Percentiles rank a stretch among this genome's conserved stretches.
phyloP scores from a whole-genome alignment of 2,888 invertebrate genomes.

The Ethmia dodecea region DNA sequence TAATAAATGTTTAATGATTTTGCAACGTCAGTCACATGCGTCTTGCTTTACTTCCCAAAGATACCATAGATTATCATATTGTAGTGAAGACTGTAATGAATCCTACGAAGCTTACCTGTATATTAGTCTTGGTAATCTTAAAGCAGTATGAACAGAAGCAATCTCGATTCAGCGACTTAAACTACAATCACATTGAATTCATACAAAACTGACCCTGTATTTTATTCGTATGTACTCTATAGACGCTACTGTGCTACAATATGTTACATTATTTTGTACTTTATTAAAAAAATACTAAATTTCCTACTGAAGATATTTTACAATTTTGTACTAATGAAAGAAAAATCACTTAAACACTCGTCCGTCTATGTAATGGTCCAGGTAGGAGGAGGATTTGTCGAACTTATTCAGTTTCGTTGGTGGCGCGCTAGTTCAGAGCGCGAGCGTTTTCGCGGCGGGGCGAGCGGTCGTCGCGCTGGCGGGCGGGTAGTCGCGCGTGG shows the following conservation, averaged over 20 bases:
- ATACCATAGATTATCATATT: background rate
- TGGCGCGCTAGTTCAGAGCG: conserved; percentile 51
- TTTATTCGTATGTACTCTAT: conserved; percentile 69
- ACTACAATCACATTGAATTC: conserved; percentile 77
- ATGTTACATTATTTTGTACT: conserved; percentile 73
- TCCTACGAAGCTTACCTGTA: conserved; percentile 48
- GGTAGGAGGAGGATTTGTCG: conserved; percentile 75
- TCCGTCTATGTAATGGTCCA: conserved; percentile 75
- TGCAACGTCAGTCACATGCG: no score
- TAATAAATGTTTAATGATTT: no score
- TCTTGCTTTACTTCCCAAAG: background rate
- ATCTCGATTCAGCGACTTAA: conserved; percentile 64
- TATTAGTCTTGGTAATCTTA: conserved; percentile 55
- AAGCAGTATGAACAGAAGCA: conserved; percentile 64
- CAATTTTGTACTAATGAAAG: conserved; percentile 67
- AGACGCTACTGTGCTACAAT: conserved; percentile 61
- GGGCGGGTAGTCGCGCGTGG: conserved; percentile 21
- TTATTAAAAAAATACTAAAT: conserved; percentile 66
- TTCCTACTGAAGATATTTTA: conserved; percentile 59
- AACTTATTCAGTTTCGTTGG: conserved; percentile 75
- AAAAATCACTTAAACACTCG: conserved; percentile 45
- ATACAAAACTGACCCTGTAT: conserved; percentile 78
- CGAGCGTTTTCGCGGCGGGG: conserved; percentile 39
- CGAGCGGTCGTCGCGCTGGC: conserved; percentile 27
- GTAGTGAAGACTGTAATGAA: background rate